Evolutionary conservation across 2,888 invertebrate genomes (phyloP), one percentile per base, ranked within the genome.

Genomic region (Candidula unifasciata): DNA sequence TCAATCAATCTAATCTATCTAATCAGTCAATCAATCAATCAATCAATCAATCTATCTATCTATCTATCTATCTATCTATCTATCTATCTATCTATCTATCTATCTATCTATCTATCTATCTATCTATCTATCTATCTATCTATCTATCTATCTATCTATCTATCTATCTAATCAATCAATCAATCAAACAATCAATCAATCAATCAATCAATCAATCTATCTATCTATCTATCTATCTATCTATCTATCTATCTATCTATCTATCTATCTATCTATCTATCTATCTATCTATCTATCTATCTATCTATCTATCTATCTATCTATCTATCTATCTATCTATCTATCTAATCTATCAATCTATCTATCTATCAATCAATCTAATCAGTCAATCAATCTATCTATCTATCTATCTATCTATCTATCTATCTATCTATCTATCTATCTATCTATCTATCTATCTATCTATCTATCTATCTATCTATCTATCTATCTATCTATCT

Each of bases 141-240:
- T n/a, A 18, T 60, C 27, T 66, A 69, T 3, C n/a, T 21, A 2
- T 64, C 27, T 60, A 35, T 33, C 64, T 60, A 10, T 64, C 64
- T 64, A 33, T 79, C 27, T 69, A 27, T 69, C 27, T 5, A n/a
- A n/a, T n/a, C n/a, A n/a, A n/a, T n/a, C 24, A n/a, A n/a, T n/a
- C n/a, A n/a, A n/a, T n/a, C n/a, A n/a, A n/a, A n/a, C n/a, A n/a
- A 18, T 60, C 60, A 24, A 18, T 60, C 60, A 24, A 60, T 60
- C 60, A 24, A 13, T 60, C 60, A 24, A 60, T 60, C 60, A 24
- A 60, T 60, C 60, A 24, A 60, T 60, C 60, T 60, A 60, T 60
- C 60, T 60, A 60, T 60, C 60, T 60, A 60, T 60, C 60, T 60
- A 60, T 60, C 60, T 60, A 60, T 60, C 60, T 60, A 60, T 60